These are phyloP conservation scores for Varanus salvator DNA, from an alignment of 2,113 vertebrate species.

Conservation along the genomic window DNA sequence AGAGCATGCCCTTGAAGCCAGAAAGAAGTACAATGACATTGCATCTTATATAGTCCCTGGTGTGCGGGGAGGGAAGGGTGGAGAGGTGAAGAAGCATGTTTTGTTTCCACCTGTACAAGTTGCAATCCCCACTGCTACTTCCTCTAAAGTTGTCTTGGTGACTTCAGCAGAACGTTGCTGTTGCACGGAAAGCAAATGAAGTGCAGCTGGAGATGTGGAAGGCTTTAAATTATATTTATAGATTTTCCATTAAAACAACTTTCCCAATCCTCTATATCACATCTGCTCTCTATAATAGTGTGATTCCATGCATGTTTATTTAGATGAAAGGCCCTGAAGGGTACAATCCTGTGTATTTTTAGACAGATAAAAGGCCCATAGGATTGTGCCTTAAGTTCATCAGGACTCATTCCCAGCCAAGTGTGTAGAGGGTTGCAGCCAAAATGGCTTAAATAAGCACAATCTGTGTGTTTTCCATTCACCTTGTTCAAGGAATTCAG, in stretches of 20 bases:
- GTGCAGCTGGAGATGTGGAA: neutral
- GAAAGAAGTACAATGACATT: neutral
- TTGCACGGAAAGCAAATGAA: neutral
- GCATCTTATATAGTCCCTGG: neutral
- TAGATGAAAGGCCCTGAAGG: neutral
- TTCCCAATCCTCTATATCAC: slow-evolving; percentile 30
- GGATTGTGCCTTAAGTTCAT: neutral
- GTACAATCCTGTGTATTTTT: neutral
- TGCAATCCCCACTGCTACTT: neutral
- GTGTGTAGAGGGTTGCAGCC: neutral
- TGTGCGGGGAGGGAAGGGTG: neutral
- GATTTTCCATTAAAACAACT: neutral
- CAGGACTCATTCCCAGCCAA: neutral
- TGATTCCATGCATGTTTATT: neutral
- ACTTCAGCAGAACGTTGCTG: neutral
- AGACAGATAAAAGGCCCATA: neutral
- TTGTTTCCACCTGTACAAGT: neutral
- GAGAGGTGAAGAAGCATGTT: neutral
- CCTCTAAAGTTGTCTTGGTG: neutral
- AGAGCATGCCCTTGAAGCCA: slow-evolving; percentile 6
- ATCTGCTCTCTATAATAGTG: slow-evolving; percentile 36
- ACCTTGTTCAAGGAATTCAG: neutral
- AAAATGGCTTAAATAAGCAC: slow-evolving; percentile 30
- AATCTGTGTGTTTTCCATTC: slow-evolving; percentile 22
- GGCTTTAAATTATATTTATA: neutral